Conservation (phyloP, 1,140 invertebrate genomes). For the Heliothis subflexa region DNA sequence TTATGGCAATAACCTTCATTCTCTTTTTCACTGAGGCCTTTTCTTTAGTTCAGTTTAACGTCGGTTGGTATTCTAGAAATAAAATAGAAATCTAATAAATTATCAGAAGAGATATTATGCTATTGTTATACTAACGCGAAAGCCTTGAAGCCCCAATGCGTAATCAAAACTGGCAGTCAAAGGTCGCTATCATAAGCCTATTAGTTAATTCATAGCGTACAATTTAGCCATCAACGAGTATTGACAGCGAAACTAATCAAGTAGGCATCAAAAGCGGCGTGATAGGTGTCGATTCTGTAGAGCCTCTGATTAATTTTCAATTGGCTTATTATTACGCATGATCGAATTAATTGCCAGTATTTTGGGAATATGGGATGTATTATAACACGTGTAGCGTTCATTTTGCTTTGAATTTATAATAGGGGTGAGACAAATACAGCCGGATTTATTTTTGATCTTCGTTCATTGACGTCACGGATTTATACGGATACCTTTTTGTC, state of each 20-base stretch:
- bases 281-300: conserved; percentile 1
- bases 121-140: background rate
- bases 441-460: too few species aligned
- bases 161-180: background rate
- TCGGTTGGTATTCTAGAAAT: too few species aligned
- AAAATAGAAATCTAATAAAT: too few species aligned
- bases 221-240: background rate
- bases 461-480: too few species aligned
- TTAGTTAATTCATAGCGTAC: conserved; percentile 10
- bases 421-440: too few species aligned
- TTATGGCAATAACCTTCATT: too few species aligned
- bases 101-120: too few species aligned
- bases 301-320: conserved; percentile 32
- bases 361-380: background rate
- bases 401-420: too few species aligned
- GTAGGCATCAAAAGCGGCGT: background rate
- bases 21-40: too few species aligned
- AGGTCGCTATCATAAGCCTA: background rate
- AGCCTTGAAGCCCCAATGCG: background rate
- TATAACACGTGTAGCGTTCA: too few species aligned
- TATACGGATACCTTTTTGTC: too few species aligned
- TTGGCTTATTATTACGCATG: conserved; percentile 14
- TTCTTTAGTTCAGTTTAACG: too few species aligned
- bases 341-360: background rate
- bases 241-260: conserved; percentile 2